phyloP scores from a whole-genome alignment of 2,888 invertebrate genomes.

The Dryocosmus kuriphilus region DNA sequence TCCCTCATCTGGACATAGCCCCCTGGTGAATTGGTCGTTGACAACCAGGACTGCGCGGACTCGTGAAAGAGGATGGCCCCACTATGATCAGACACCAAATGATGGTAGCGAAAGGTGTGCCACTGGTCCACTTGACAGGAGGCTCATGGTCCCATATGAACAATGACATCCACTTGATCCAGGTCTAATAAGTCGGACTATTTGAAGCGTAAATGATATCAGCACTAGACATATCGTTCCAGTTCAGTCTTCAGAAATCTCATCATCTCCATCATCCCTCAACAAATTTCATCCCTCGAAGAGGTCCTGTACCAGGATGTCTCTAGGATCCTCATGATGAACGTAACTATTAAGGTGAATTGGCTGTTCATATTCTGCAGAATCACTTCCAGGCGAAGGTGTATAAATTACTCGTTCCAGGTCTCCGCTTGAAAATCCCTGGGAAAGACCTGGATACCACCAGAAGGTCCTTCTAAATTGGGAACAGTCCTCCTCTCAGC shows the following conservation, averaged over 20 bases:
- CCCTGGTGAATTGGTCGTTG: constrained; percentile 77
- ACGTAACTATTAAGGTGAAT: constrained; percentile 52
- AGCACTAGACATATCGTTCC: constrained; percentile 69
- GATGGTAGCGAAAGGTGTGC: constrained; percentile 72
- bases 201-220: constrained; percentile 69
- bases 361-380: constrained; percentile 75
- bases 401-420: constrained; percentile 59
- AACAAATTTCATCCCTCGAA: constrained; percentile 77
- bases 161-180: constrained; percentile 68
- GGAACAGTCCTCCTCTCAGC: constrained; percentile 67
- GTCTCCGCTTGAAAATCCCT: constrained; percentile 63
- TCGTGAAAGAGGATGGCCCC: constrained; percentile 63
- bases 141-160: constrained; percentile 72
- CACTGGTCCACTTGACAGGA: constrained; percentile 67
- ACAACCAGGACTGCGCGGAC: constrained; percentile 74
- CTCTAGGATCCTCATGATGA: constrained; percentile 56
- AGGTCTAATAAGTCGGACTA: constrained; percentile 58
- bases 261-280: constrained; percentile 80
- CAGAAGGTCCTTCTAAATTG: constrained; percentile 52
- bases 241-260: constrained; percentile 76
- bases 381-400: constrained; percentile 71
- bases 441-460: constrained; percentile 64
- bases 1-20: constrained; percentile 64
- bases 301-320: constrained; percentile 72
- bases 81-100: constrained; percentile 73